Conservation (phyloP, 2,113 vertebrate species). For the Recurvirostra avosetta region DNA sequence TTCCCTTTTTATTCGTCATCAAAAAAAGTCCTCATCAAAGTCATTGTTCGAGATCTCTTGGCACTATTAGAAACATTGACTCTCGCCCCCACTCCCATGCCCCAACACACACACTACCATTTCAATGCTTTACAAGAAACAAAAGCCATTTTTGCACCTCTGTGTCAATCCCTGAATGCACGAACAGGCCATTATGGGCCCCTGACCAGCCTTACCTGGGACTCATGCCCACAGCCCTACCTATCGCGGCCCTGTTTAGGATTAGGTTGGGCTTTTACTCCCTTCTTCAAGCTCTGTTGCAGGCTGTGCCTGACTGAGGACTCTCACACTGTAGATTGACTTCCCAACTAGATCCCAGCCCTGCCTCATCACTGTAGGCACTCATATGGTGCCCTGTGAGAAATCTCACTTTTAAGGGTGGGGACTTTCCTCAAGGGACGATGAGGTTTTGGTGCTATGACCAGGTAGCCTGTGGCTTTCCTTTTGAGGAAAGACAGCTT, state of each 20-base stretch:
- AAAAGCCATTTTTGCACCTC: background rate
- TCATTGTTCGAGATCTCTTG: background rate
- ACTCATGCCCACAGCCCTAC: background rate
- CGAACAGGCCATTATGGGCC: no score
- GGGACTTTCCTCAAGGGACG: background rate
- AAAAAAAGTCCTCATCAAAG: background rate
- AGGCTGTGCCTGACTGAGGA: background rate
- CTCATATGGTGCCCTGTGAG: background rate
- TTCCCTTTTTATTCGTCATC: background rate
- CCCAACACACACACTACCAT: background rate
- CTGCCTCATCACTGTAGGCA: background rate
- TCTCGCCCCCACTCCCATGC: background rate
- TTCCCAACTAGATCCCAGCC: background rate
- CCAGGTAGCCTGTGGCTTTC: background rate
- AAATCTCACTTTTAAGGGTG: background rate
- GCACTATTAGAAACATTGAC: background rate
- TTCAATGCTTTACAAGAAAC: background rate
- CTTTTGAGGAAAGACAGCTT: background rate
- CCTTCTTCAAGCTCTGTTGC: background rate
- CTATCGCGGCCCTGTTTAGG: background rate
- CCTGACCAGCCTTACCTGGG: background rate
- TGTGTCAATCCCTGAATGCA: background rate
- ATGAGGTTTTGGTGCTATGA: background rate
- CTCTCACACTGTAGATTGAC: background rate
- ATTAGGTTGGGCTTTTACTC: background rate